Evolutionary conservation across 2,888 invertebrate species (phyloP).

Genomic region (Phania funesta): DNA sequence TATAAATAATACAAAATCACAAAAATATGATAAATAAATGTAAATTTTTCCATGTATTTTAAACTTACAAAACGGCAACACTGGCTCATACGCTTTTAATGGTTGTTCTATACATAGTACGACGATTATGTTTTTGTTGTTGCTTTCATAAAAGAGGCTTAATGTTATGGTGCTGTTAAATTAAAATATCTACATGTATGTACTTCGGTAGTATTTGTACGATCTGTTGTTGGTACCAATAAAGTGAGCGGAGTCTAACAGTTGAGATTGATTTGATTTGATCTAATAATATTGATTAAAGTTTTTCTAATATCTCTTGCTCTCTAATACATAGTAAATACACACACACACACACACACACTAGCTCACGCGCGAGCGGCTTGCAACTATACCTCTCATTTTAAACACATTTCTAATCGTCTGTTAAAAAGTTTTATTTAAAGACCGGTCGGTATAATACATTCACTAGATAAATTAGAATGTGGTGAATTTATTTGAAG

Average conservation of each 20-base stretch:
- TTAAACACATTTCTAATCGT: slow-evolving; percentile 44
- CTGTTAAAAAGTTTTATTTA: slow-evolving; percentile 36
- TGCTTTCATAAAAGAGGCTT: neutral
- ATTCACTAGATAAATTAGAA: slow-evolving; percentile 56
- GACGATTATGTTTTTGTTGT: neutral
- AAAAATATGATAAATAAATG: no score
- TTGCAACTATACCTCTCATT: slow-evolving; percentile 16
- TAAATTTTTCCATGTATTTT: no score
- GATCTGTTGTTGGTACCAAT: neutral
- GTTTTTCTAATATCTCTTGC: slow-evolving; percentile 30
- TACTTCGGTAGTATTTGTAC: neutral
- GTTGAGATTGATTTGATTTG: neutral
- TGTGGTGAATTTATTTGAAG: slow-evolving; percentile 62
- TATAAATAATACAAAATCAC: no score
- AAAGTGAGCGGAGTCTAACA: slow-evolving; percentile 22
- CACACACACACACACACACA: neutral
- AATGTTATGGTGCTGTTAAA: slow-evolving; percentile 41
- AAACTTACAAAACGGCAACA: neutral
- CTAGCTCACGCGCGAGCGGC: neutral
- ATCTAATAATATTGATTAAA: neutral
- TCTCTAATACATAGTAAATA: slow-evolving; percentile 24
- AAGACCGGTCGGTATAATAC: slow-evolving; percentile 53
- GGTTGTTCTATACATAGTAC: slow-evolving; percentile 6
- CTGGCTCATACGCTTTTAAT: neutral
- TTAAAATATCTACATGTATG: neutral